Evolutionary conservation across 2,113 vertebrate genomes (phyloP), one percentile per base, ranked within the genome.

Genomic region (Notothenia coriiceps): DNA sequence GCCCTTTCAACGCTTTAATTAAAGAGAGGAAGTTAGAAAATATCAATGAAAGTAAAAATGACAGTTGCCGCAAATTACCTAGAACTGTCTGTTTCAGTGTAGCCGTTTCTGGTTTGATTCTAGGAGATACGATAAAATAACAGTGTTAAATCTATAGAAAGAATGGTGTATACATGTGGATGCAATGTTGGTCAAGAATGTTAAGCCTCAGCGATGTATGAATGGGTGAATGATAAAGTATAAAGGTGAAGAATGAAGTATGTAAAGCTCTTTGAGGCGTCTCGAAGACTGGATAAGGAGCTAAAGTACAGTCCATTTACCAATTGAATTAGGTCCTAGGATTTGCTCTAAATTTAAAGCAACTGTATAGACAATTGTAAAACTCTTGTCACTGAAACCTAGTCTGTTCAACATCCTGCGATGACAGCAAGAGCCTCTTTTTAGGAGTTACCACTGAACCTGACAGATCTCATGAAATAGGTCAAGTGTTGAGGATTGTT

Each of bases 381-480:
- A 80, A 40, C 52, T 50, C 70, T 35, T 60, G 46, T 50, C 46
- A 67, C 55, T 63, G 70, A 78, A 52, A 52, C 3, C 33, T 2
- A 20, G 81, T 83, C 74, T 74, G 69, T 64, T 33, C 66, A 87
- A 83, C 55, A 69, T 78, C 82, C 71, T 83, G 85, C 55, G 74
- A 72, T 80, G 88, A 85, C 69, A 85, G 72, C 71, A 46, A 71
- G 70, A 74, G 77, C 33, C 56, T 79, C 44, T 82, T 73, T 85
- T 82, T 51, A 52, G 78, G 78, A 84, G 74, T 77, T 57, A 66
- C 66, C 75, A 77, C 75, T 77, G 56, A 88, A 62, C 50, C 75
- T 79, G 82, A 85, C 86, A 87, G 83, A 81, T 66, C 80, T 83
- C 63, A 70, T 82, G 75, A 90, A 90, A 80, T 35, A 80, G 78